Evolutionary conservation across 1,140 invertebrate genomes (phyloP).

Genomic region (Zophobas atratus): DNA sequence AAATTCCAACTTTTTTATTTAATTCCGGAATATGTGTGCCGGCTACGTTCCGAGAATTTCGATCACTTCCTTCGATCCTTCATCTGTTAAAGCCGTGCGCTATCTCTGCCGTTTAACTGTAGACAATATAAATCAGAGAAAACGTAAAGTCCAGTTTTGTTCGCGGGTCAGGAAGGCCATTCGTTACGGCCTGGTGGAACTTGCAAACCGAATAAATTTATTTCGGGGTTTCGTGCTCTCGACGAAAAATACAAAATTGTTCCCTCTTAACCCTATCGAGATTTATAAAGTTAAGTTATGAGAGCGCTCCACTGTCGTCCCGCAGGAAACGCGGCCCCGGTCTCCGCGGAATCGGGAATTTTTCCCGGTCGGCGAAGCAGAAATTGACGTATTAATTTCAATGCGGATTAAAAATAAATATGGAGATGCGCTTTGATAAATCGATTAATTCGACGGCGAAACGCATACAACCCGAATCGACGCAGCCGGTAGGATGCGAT

Average conservation of each 20-base stretch:
- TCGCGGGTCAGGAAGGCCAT: constrained; percentile 51
- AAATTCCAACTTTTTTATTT: constrained; percentile 45
- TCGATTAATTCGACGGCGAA: constrained; percentile 11
- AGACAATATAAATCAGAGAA: constrained; percentile 55
- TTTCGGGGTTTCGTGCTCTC: constrained; percentile 9
- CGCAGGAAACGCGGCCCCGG: constrained; percentile 13
- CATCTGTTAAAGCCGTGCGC: constrained; percentile 18
- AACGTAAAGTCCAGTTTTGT: constrained; percentile 51
- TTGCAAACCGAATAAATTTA: constrained; percentile 52
- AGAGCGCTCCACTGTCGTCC: constrained; percentile 1
- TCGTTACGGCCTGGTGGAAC: constrained; percentile 48
- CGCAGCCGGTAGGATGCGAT: no score
- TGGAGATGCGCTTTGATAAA: constrained; percentile 18
- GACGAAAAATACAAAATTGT: constrained; percentile 43
- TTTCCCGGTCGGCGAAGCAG: constrained; percentile 25
- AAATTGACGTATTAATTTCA: constrained; percentile 18
- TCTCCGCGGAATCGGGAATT: not conserved
- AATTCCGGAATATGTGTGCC: constrained; percentile 32
- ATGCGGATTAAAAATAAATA: constrained; percentile 26
- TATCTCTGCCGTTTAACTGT: constrained; percentile 40
- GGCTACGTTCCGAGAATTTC: constrained; percentile 22
- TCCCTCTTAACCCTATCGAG: constrained; percentile 28
- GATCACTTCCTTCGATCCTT: constrained; percentile 20
- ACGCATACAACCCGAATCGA: not conserved
- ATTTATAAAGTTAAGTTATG: constrained; percentile 20